These are phyloP conservation scores for Drosophila pachea DNA, from an alignment of 1,140 invertebrate species.

Conservation along the genomic window DNA sequence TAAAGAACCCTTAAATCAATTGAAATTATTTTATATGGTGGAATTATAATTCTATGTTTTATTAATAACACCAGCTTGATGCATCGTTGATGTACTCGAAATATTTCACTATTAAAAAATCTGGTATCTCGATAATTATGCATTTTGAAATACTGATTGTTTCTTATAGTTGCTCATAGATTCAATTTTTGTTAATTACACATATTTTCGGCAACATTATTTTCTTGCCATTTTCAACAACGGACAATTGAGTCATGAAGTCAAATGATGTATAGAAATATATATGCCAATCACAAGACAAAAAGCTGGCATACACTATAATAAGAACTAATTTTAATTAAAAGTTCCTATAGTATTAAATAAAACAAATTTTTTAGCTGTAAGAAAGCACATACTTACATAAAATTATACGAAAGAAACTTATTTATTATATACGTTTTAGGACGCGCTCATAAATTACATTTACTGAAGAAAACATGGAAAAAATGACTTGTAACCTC, in stretches of 20 bases:
- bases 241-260: background rate
- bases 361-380: slow-evolving; percentile 16
- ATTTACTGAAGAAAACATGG: background rate
- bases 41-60: no score
- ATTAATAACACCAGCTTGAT: no score
- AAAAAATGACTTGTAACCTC: slow-evolving; percentile 1
- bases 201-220: no score
- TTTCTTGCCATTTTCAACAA: background rate
- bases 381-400: slow-evolving; percentile 3
- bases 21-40: no score
- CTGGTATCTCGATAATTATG: no score
- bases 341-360: slow-evolving; percentile 69
- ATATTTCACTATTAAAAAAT: no score
- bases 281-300: slow-evolving; percentile 8
- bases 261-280: slow-evolving; percentile 11
- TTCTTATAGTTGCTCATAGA: no score
- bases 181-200: no score
- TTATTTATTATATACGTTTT: background rate
- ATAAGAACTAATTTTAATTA: slow-evolving; percentile 51
- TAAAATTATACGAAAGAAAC: slow-evolving; percentile 6
- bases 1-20: no score
- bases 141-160: no score
- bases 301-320: slow-evolving; percentile 13
- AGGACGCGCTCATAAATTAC: background rate
- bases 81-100: no score